Evolutionary conservation across 2,113 vertebrate genomes (phyloP), one percentile per base, ranked within the genome.

Genomic region (Austrofundulus limnaeus): DNA sequence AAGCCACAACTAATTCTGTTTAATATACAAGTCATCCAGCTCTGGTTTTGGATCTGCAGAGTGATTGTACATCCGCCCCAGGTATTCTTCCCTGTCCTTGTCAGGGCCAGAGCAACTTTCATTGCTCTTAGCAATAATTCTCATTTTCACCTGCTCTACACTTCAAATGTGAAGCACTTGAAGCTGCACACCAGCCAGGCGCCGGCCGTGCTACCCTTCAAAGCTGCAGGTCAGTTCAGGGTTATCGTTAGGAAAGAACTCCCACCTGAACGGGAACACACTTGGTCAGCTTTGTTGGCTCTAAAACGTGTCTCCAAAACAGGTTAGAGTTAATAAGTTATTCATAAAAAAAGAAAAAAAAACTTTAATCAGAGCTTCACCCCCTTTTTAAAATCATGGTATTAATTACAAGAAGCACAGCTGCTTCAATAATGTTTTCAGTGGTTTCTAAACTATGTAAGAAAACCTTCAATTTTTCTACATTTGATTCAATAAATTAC

Each of bases 151-250:
- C 70, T 66, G 75, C 75, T 70, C 21, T n/a, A 46, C 61, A 42
- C 52, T 53, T 75, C 52, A 72, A 76, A 76, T 70, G 66, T 70
- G 46, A 57, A 81, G 49, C 17, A 15, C 43, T 59, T 68, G 9
- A n/a, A 71, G 69, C 70, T 45, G 79, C 49, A 19, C 28, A 5
- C 52, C 85, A 84, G 86, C 78, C 52, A 3, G 5, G 0, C 3
- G 72, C 83, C 89, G 84, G 55, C 61, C 81, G 76, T 80, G 79
- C 60, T 50, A 53, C 54, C 55, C 66, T 76, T 67, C 66, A 69
- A 56, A 77, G 73, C 51, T 80, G 48, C 75, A 87, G 82, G 82
- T 83, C 46, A 34, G 15, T 81, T 82, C 72, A 78, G 70, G 83
- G 83, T 75, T 78, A 78, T 52, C 46, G 23, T 48, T n/a, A 61